Conservation (phyloP, 1,140 invertebrate genomes). For the Thalassaphorura encarpata region DNA sequence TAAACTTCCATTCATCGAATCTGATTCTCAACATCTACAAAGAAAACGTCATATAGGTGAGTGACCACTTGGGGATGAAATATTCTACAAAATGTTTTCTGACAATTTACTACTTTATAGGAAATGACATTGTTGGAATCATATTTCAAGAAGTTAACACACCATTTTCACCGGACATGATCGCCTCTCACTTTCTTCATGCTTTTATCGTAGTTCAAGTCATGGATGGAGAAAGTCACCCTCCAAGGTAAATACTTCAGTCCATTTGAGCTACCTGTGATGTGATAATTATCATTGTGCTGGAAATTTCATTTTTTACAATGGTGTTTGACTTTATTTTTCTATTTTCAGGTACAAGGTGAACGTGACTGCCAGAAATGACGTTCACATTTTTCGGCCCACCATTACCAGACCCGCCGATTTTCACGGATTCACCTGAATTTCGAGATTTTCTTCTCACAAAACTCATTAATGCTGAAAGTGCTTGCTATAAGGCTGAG, state of each 20-base stretch:
- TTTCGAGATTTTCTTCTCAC: slow-evolving; percentile 92
- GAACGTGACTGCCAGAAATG: slow-evolving; percentile 83
- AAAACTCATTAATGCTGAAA: slow-evolving; percentile 95
- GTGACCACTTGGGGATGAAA: too few species aligned
- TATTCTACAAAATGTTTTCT: too few species aligned
- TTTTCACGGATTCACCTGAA: slow-evolving; percentile 78
- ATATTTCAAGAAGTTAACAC: slow-evolving; percentile 96
- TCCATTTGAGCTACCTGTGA: too few species aligned
- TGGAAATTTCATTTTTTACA: too few species aligned
- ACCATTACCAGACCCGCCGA: slow-evolving; percentile 69
- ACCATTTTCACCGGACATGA: too few species aligned
- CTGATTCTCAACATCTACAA: slow-evolving; percentile 86
- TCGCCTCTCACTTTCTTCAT: too few species aligned
- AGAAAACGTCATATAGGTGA: slow-evolving; percentile 81
- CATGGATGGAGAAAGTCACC: slow-evolving; percentile 69
- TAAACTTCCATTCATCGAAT: slow-evolving; percentile 77
- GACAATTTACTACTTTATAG: too few species aligned
- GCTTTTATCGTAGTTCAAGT: slow-evolving; percentile 93
- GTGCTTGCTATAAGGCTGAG: slow-evolving; percentile 91
- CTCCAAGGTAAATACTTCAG: too few species aligned
- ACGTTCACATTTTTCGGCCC: slow-evolving; percentile 95
- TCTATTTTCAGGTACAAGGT: slow-evolving; percentile 43
- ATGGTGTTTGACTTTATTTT: too few species aligned
- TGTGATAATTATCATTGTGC: too few species aligned
- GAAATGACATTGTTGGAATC: slow-evolving; percentile 97